Conservation (phyloP, 1,140 invertebrate species). For the Dinoponera quadriceps region DNA sequence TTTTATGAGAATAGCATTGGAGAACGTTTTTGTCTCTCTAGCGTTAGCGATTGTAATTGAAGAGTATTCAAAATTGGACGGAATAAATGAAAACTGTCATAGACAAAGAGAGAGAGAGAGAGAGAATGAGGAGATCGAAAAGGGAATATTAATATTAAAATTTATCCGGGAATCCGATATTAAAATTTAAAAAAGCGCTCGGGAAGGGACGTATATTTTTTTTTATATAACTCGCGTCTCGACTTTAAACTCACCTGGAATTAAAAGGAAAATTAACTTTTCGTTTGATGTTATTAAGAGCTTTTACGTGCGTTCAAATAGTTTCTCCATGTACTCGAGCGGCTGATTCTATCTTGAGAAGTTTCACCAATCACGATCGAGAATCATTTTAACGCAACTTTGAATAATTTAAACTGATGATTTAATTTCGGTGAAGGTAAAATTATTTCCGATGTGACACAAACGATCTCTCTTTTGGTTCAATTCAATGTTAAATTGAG, state of each 20-base stretch:
- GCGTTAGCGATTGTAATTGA: neutral
- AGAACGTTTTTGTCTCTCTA: neutral
- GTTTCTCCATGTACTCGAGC: neutral
- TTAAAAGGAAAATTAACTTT: slow-evolving; percentile 1
- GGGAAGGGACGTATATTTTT: neutral
- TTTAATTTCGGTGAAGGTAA: neutral
- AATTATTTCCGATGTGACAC: neutral
- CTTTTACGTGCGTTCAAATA: neutral
- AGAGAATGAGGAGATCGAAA: neutral
- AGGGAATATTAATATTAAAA: too few species aligned
- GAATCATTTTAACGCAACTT: slow-evolving; percentile 1
- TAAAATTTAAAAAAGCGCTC: neutral
- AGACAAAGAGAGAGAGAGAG: too few species aligned
- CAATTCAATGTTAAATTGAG: neutral
- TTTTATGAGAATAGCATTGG: neutral
- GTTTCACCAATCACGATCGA: neutral
- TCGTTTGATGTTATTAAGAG: neutral
- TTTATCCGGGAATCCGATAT: too few species aligned
- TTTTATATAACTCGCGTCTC: neutral
- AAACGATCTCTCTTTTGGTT: neutral
- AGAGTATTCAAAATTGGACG: neutral
- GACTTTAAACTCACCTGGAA: neutral
- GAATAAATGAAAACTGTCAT: too few species aligned
- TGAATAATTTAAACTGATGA: neutral
- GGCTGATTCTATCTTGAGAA: neutral